These are phyloP conservation scores for Mizuhopecten yessoensis DNA, from an alignment of 1,140 invertebrate species.

Conservation along the genomic window DNA sequence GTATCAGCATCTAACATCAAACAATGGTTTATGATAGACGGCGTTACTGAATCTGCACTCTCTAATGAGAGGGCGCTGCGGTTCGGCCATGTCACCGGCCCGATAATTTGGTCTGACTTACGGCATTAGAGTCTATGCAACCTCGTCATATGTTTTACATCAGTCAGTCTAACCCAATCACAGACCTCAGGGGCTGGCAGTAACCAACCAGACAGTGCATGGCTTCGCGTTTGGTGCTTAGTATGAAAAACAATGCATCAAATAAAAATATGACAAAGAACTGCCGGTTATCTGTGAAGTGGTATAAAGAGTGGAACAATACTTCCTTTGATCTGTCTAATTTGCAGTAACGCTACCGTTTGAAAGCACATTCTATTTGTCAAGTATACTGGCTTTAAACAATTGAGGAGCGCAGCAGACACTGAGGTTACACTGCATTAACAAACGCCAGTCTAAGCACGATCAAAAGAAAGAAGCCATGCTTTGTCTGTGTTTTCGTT, in stretches of 20 bases:
- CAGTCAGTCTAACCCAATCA: neutral
- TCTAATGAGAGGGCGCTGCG: conserved; percentile 22
- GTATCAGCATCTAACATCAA: neutral
- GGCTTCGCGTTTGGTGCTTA: neutral
- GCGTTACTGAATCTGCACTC: neutral
- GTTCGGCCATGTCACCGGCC: neutral
- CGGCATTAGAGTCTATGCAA: neutral
- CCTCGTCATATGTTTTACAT: neutral
- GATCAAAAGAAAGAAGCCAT: neutral
- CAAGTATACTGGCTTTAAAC: neutral
- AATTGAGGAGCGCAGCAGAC: neutral
- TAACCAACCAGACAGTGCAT: neutral
- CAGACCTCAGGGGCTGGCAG: neutral
- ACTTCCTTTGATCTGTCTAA: neutral
- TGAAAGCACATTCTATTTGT: neutral
- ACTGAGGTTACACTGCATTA: neutral
- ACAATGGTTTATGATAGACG: neutral
- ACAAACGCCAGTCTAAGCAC: neutral
- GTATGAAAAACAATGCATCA: neutral
- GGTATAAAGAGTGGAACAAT: neutral
- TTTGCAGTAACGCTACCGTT: neutral
- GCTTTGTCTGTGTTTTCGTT: neutral
- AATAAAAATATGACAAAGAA: neutral
- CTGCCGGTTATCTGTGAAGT: neutral
- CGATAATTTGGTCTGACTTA: neutral